These are phyloP conservation scores for Ophthalmolycus amberensis DNA, from an alignment of 2,113 vertebrate species.

Conservation along the genomic window DNA sequence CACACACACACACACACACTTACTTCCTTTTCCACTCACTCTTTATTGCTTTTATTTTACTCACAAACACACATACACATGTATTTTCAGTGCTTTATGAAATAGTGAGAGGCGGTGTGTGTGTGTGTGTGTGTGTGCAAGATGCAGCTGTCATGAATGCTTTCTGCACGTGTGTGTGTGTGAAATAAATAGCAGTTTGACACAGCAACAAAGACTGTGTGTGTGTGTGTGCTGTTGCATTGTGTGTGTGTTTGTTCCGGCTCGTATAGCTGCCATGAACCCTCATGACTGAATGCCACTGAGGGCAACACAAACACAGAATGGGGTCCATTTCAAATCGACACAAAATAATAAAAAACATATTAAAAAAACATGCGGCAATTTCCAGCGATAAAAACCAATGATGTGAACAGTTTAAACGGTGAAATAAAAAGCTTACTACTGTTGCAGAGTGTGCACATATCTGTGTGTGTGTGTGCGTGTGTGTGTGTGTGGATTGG, in stretches of 20 bases:
- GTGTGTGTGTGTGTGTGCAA: conserved; percentile 6
- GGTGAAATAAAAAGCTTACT: conserved; percentile 53
- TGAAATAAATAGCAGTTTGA: conserved; percentile 66
- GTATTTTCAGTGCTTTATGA: conserved; percentile 44
- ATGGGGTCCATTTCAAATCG: conserved; percentile 37
- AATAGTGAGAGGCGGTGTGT: conserved; percentile 9
- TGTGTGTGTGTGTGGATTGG: conserved; percentile 9
- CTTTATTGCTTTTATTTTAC: conserved; percentile 32
- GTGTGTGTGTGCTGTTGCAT: not conserved
- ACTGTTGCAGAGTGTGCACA: not conserved
- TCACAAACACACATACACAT: conserved; percentile 7
- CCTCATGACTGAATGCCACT: conserved; percentile 56
- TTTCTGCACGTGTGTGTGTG: conserved; percentile 36
- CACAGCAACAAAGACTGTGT: conserved; percentile 54
- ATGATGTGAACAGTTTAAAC: conserved; percentile 44
- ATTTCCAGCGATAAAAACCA: conserved; percentile 53
- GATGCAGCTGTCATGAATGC: conserved; percentile 59
- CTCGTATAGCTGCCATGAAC: conserved; percentile 48
- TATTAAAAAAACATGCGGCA: conserved; percentile 27
- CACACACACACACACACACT: conserved; percentile 40
- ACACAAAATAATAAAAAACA: conserved; percentile 36
- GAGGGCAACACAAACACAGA: conserved; percentile 48
- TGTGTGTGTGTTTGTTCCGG: conserved; percentile 29
- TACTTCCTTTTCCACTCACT: not conserved
- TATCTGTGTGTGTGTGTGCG: conserved; percentile 18